A percentile compares a stretch with the other conserved stretches of the same genome.
Evolutionary conservation across 2,797 vertebrate species (phyloP).

Genomic region (Dipus sagitta): DNA sequence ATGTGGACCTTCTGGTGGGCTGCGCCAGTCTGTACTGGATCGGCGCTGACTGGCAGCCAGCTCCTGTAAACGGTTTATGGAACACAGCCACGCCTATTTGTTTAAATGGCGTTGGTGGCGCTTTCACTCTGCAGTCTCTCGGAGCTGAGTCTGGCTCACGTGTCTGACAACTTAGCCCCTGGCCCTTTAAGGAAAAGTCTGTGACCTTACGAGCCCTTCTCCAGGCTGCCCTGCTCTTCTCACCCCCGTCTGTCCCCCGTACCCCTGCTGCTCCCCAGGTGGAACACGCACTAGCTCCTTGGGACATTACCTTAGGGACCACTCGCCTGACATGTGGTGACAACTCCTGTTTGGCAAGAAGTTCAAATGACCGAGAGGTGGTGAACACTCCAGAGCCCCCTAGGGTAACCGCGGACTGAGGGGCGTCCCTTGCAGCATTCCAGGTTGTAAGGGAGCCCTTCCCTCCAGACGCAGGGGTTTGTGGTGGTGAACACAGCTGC

Average conservation of each 20-base stretch:
- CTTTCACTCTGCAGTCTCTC: not conserved
- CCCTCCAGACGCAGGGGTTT: not conserved
- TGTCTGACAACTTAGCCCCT: not conserved
- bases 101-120: not conserved
- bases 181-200: slow-evolving; percentile 36
- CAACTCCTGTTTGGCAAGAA: not conserved
- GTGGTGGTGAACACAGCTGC: not conserved
- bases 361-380: not conserved
- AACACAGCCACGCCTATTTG: not conserved
- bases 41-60: not conserved
- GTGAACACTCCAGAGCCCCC: not conserved
- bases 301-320: not conserved
- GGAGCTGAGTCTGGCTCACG: not conserved
- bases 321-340: not conserved
- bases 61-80: not conserved
- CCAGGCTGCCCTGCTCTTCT: not conserved
- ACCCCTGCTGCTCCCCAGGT: not conserved
- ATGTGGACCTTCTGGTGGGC: not conserved
- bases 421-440: not conserved
- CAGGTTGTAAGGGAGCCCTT: not conserved
- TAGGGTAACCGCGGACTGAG: not conserved
- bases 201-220: not conserved
- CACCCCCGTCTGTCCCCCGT: not conserved
- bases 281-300: not conserved
- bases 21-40: not conserved